Evolutionary conservation across 1,140 invertebrate genomes (phyloP), one percentile per base, ranked within the genome.

Genomic region (Acromyrmex echinatior): DNA sequence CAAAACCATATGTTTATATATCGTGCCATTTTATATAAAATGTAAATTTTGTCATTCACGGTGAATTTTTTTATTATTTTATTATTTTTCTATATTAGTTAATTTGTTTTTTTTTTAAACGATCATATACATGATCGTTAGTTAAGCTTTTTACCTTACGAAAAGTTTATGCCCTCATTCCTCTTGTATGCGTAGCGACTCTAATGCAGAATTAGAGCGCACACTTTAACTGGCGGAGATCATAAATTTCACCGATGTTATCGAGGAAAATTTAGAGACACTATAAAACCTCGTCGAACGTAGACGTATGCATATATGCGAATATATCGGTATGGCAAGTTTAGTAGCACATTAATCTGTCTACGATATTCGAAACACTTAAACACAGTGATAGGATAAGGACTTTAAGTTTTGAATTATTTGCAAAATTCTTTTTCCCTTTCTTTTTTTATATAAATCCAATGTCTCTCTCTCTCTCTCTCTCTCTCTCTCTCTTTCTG

Each of bases 221-320:
- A 78, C 81, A 86, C 71, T 90, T 89, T 66, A 74, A 73, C 60
- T 66, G 10, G n/a, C 12, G 6, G 14, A 10, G 51, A 31, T 86
- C 78, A 90, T 92, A 92, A 92, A 92, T 92, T 92, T 87, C 78
- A 79, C 35, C 86, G 92, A 91, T 92, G 91, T 92, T 92, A 92
- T 92, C 92, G 88, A 88, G 71, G 79, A 89, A 84, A 92, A 92
- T 92, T 92, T 92, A 92, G 91, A 91, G 89, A 87, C 90, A 90
- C 79, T 86, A 84, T 90, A 90, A 90, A 90, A 84, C 66, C 60
- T 63, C 78, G 87, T 76, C 88, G 88, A 89, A 90, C 85, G 85
- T 76, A 87, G 88, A 90, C 74, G 78, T 86, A 74, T 87, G 85
- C 70, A 86, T 90, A 88, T 89, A 86, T 82, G 80, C 81, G 88